These are phyloP conservation scores for Gasteruption jaculator DNA, from an alignment of 2,888 invertebrate genomes.

Conservation along the genomic window DNA sequence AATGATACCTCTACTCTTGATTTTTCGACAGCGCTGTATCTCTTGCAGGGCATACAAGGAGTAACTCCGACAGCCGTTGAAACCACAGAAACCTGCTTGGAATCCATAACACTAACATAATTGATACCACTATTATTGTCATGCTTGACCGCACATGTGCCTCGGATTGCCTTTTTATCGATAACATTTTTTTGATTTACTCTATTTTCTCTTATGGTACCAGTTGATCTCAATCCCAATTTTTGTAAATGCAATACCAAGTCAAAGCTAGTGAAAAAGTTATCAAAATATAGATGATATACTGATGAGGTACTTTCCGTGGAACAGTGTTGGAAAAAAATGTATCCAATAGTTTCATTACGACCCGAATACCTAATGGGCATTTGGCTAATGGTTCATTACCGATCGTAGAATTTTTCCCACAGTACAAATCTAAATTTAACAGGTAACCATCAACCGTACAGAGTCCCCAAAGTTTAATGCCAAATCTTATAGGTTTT, in stretches of 20 bases:
- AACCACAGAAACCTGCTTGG: conserved; percentile 23
- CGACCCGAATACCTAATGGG: conserved; percentile 23
- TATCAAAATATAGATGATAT: conserved; percentile 24
- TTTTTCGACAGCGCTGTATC: conserved; percentile 15
- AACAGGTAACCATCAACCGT: conserved; percentile 21
- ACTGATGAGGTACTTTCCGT: conserved; percentile 13
- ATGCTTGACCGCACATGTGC: conserved; percentile 21
- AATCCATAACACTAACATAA: conserved; percentile 24
- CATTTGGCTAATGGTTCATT: conserved; percentile 19
- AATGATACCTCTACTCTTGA: conserved; percentile 20
- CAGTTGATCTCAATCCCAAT: conserved; percentile 18
- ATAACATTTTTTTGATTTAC: conserved; percentile 18
- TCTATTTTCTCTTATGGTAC: conserved; percentile 23
- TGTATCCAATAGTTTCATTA: conserved; percentile 20
- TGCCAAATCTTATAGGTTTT: conserved; percentile 23
- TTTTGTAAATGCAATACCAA: conserved; percentile 22
- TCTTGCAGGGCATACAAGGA: conserved; percentile 17
- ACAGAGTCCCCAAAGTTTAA: conserved; percentile 24
- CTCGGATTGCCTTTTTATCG: conserved; percentile 19
- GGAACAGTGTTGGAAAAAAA: conserved; percentile 14
- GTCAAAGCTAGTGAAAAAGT: conserved; percentile 21
- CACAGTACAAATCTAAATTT: conserved; percentile 22
- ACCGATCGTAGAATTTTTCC: conserved; percentile 17
- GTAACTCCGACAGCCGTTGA: conserved; percentile 25
- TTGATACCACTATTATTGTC: conserved; percentile 25